Evolutionary conservation across 92 coral and sea anemone genomes (phyloP).

Genomic region (Umimayanthus chanpuru): DNA sequence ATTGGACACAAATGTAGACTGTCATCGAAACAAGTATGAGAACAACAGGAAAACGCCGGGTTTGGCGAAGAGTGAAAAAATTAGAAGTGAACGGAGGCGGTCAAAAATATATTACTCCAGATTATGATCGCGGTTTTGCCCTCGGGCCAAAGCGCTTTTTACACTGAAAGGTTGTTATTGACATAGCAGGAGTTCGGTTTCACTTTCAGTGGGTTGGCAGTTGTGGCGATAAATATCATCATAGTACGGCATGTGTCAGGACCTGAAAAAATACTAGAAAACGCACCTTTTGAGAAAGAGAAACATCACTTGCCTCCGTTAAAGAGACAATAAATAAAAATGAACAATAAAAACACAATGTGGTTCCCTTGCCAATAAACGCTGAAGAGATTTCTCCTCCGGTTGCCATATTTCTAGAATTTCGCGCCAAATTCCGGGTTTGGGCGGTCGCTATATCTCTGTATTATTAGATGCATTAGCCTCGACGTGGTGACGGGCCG

Average conservation of each 20-base stretch:
- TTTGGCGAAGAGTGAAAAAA: neutral
- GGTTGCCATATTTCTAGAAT: neutral
- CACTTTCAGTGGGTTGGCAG: neutral
- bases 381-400: neutral
- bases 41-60: too few relatives aligned
- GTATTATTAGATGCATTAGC: slow-evolving; percentile 3
- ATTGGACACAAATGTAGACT: too few relatives aligned
- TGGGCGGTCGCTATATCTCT: slow-evolving; percentile 18
- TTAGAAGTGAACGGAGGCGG: too few relatives aligned
- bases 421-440: slow-evolving; percentile 45
- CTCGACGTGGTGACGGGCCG: slow-evolving; percentile 28
- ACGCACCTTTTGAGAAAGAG: neutral
- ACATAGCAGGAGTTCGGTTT: neutral
- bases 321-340: neutral
- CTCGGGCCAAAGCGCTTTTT: neutral
- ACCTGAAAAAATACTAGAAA: neutral
- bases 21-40: too few relatives aligned
- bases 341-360: slow-evolving; percentile 1
- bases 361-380: slow-evolving; percentile 2
- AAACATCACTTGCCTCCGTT: neutral
- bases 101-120: neutral
- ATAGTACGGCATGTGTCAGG: neutral
- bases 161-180: neutral
- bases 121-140: neutral
- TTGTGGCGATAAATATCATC: neutral